Evolutionary conservation across 2,113 vertebrate genomes (phyloP).

Genomic region (Neolamprologus devosi): DNA sequence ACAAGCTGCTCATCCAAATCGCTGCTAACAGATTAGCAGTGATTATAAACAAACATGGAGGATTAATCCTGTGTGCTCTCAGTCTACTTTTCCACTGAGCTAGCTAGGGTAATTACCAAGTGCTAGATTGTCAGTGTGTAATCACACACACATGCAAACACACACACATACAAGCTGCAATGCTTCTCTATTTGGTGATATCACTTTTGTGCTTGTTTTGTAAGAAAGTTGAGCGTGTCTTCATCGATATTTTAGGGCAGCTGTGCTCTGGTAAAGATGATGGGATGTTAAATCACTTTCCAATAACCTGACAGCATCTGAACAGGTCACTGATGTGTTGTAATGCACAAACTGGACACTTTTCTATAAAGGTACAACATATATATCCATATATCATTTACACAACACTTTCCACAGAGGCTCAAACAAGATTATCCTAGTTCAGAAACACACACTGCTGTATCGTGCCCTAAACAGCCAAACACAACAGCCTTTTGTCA

Average conservation of each 20-base stretch:
- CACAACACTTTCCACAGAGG: background rate
- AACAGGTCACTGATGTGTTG: background rate
- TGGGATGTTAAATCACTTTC: background rate
- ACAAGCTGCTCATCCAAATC: constrained; percentile 55
- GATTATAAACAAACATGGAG: constrained; percentile 72
- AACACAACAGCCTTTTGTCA: background rate
- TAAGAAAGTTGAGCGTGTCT: constrained; percentile 5
- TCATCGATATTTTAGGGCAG: background rate
- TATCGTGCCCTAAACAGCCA: background rate
- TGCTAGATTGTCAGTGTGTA: constrained; percentile 53
- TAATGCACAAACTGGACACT: background rate
- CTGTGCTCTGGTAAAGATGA: background rate
- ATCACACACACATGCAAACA: background rate
- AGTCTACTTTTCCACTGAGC: constrained; percentile 60
- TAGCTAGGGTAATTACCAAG: constrained; percentile 64
- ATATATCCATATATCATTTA: background rate
- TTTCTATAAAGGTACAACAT: background rate
- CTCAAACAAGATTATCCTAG: background rate
- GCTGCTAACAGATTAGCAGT: constrained; percentile 66
- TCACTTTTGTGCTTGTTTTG: constrained; percentile 6
- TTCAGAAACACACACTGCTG: background rate
- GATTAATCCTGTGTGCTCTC: constrained; percentile 69
- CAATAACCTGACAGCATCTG: background rate
- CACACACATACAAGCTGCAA: background rate
- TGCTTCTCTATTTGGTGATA: constrained; percentile 2